A percentile compares a stretch with the other conserved stretches of the same genome.
Evolutionary conservation across 1,140 invertebrate genomes (phyloP).

Genomic region (Gryon sp.): DNA sequence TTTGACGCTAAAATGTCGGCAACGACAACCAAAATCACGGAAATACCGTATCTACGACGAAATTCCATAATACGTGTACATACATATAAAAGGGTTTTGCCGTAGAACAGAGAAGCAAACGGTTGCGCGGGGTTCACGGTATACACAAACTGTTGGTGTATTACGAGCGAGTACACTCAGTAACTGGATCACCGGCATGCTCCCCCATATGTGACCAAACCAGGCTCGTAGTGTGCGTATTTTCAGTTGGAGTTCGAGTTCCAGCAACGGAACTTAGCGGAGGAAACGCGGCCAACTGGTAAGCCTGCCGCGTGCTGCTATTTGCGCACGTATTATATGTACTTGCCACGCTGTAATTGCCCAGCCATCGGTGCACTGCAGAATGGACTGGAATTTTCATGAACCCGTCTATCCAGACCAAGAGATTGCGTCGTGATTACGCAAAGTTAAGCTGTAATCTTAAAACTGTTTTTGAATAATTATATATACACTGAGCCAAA

Average conservation of each 20-base stretch:
- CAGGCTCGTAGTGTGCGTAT: slow-evolving; percentile 23
- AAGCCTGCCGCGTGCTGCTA: slow-evolving; percentile 11
- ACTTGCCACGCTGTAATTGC: slow-evolving; percentile 38
- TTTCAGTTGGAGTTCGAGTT: slow-evolving; percentile 15
- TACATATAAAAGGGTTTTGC: slow-evolving; percentile 20
- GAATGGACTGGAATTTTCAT: slow-evolving; percentile 19
- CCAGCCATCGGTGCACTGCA: slow-evolving; percentile 8
- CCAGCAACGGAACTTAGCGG: slow-evolving; percentile 21
- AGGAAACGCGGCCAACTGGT: slow-evolving; percentile 26
- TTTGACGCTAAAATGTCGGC: slow-evolving; percentile 38
- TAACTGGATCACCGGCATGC: slow-evolving; percentile 58
- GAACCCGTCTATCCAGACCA: slow-evolving; percentile 1
- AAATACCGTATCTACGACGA: slow-evolving; percentile 27
- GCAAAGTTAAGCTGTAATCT: too few species aligned
- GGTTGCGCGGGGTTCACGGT: background rate
- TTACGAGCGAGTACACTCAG: slow-evolving; percentile 60
- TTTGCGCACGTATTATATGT: slow-evolving; percentile 37
- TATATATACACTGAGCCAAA: too few species aligned
- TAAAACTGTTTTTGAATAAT: too few species aligned
- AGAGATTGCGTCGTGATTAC: slow-evolving; percentile 1
- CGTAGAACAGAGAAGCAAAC: background rate
- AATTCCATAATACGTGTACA: slow-evolving; percentile 38
- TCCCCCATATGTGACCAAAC: slow-evolving; percentile 62
- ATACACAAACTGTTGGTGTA: slow-evolving; percentile 59
- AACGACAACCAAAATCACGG: slow-evolving; percentile 41